phyloP scores from a whole-genome alignment of 2,888 invertebrate genomes.

The Sisyra nigra region DNA sequence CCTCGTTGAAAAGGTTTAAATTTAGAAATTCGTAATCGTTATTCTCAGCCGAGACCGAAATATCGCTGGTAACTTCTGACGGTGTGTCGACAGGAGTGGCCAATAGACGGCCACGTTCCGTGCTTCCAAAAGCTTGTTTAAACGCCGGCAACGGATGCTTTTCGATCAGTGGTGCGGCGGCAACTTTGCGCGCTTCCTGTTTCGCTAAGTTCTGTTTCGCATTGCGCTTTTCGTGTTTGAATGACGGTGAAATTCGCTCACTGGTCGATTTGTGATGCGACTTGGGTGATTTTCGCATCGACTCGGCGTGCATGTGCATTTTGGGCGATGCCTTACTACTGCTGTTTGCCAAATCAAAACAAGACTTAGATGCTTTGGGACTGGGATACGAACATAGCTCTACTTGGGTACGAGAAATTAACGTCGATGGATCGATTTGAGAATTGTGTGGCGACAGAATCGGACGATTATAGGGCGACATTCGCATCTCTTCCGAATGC shows the following conservation, averaged over 20 bases:
- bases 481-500: slow-evolving; percentile 2
- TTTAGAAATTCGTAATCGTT: slow-evolving; percentile 4
- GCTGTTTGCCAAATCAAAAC: background rate
- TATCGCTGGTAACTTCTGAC: background rate
- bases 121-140: slow-evolving; percentile 73
- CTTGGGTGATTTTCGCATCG: slow-evolving; percentile 7
- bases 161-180: background rate
- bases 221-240: background rate
- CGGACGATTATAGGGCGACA: slow-evolving; percentile 6
- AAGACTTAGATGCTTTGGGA: background rate
- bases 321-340: background rate
- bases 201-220: background rate
- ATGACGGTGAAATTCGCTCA: slow-evolving; percentile 1
- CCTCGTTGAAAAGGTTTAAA: slow-evolving; percentile 3
- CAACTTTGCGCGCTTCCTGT: slow-evolving; percentile 7
- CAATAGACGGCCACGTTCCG: slow-evolving; percentile 64
- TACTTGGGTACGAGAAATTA: background rate
- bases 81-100: slow-evolving; percentile 4
- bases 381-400: background rate
- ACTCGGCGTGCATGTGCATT: background rate
- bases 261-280: background rate
- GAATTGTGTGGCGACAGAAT: slow-evolving; percentile 1
- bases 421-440: no score
- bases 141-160: slow-evolving; percentile 55
- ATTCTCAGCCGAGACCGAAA: background rate